A percentile compares a stretch with the other conserved stretches of the same genome.
phyloP scores from a whole-genome alignment of 2,888 invertebrate species.

The Meteorus cinctellus region DNA sequence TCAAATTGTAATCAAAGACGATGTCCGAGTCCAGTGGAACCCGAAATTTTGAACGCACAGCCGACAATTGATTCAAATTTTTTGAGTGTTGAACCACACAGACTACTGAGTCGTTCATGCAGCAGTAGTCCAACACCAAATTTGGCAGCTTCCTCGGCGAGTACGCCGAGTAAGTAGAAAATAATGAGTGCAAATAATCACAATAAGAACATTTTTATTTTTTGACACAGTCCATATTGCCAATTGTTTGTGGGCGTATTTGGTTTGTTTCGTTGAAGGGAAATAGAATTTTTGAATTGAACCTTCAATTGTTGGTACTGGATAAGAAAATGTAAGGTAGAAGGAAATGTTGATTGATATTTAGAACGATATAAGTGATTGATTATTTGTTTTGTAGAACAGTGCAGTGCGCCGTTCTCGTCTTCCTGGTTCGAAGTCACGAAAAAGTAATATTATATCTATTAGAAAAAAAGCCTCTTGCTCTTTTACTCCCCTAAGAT shows the following conservation, averaged over 20 bases:
- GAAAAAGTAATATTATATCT: slow-evolving; percentile 15
- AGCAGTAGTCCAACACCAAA: slow-evolving; percentile 74
- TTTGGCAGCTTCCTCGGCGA: slow-evolving; percentile 56
- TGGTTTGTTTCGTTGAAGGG: not conserved
- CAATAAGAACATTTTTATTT: slow-evolving; percentile 2
- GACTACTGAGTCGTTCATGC: slow-evolving; percentile 73
- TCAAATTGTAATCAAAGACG: slow-evolving; percentile 60
- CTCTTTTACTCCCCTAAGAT: not conserved
- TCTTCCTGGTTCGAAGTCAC: slow-evolving; percentile 32
- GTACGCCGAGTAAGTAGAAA: slow-evolving; percentile 59
- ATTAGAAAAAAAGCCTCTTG: slow-evolving; percentile 4
- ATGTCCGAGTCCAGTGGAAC: slow-evolving; percentile 65
- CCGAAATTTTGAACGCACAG: slow-evolving; percentile 60
- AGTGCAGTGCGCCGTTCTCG: slow-evolving; percentile 32
- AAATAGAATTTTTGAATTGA: not conserved
- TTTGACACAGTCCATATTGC: not conserved
- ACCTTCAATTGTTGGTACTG: not conserved
- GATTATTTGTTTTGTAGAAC: slow-evolving; percentile 23
- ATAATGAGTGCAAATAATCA: not conserved
- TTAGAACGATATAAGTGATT: slow-evolving; percentile 9
- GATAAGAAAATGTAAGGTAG: slow-evolving; percentile 11
- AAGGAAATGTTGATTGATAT: slow-evolving; percentile 9
- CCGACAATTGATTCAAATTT: slow-evolving; percentile 61
- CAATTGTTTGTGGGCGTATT: slow-evolving; percentile 4
- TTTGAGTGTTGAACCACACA: slow-evolving; percentile 66